Evolutionary conservation across 2,113 vertebrate species (phyloP).

Genomic region (Platysternon megacephalum): DNA sequence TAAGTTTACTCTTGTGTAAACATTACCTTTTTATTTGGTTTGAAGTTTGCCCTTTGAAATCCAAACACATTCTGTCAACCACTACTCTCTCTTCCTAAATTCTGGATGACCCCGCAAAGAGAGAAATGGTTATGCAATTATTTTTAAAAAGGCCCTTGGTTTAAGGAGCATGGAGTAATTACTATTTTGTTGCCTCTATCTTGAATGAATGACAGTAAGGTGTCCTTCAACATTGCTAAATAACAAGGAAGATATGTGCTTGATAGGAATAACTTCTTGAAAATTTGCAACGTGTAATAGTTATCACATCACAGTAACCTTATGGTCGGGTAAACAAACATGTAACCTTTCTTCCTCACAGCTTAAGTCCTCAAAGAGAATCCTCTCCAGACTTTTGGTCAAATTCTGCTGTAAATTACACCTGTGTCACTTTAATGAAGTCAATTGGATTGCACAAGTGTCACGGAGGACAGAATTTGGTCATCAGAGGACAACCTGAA

Average conservation of each 20-base stretch:
- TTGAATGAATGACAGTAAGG: background rate
- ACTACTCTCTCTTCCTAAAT: conserved; percentile 59
- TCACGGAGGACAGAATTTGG: background rate
- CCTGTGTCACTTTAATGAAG: background rate
- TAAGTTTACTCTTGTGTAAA: conserved; percentile 60
- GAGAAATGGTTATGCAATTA: conserved; percentile 61
- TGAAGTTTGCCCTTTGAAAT: conserved; percentile 68
- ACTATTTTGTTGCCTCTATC: conserved; percentile 20
- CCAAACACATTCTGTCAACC: conserved; percentile 61
- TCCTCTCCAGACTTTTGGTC: background rate
- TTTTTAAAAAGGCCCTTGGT: background rate
- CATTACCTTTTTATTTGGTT: conserved; percentile 43
- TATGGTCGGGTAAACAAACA: background rate
- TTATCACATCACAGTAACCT: conserved; percentile 7
- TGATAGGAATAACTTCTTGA: conserved; percentile 18
- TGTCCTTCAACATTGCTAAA: conserved; percentile 32
- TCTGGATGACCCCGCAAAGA: conserved; percentile 39
- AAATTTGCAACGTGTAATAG: conserved; percentile 14
- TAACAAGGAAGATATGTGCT: conserved; percentile 35
- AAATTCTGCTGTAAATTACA: background rate
- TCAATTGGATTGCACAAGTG: background rate
- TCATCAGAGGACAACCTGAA: background rate
- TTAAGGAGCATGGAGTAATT: conserved; percentile 53
- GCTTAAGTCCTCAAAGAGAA: background rate
- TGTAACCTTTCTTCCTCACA: background rate